phyloP scores from a whole-genome alignment of 2,888 invertebrate genomes.

The Bembecia ichneumoniformis region DNA sequence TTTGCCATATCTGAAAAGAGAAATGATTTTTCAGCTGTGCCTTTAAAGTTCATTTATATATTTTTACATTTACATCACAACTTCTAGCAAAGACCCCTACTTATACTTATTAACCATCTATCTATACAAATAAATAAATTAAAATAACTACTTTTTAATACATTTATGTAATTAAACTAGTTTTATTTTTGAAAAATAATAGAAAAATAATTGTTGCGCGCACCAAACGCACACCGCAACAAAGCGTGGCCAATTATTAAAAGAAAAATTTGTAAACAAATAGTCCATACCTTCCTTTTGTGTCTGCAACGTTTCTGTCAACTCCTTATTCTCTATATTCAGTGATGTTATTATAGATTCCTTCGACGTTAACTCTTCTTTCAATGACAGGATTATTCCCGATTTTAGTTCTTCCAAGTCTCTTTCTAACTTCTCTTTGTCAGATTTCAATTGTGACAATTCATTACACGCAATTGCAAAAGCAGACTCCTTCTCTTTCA shows the following conservation, averaged over 20 bases:
- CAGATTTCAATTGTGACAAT: constrained; percentile 2
- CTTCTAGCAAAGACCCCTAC: no score
- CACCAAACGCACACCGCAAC: no score
- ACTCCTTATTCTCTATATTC: constrained; percentile 16
- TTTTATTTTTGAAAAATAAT: no score
- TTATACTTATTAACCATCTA: no score
- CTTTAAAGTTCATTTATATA: constrained; percentile 4
- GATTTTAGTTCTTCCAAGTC: constrained; percentile 1
- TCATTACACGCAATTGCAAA: constrained; percentile 7
- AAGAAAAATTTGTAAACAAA: not conserved
- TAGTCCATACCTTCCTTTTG: constrained; percentile 12
- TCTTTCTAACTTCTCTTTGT: constrained; percentile 4
- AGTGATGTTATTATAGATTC: not conserved
- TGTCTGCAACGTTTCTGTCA: constrained; percentile 14
- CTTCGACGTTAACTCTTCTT: not conserved
- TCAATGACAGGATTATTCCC: not conserved
- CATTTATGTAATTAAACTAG: no score
- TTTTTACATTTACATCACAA: no score
- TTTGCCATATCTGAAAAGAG: constrained; percentile 22
- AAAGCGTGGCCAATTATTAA: no score
- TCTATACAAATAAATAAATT: no score
- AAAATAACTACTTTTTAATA: no score
- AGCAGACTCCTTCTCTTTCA: constrained; percentile 2
- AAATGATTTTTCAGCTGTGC: not conserved
- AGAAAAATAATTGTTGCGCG: no score